Conservation (phyloP, 2,888 invertebrate genomes). For the Macropis europaea region DNA sequence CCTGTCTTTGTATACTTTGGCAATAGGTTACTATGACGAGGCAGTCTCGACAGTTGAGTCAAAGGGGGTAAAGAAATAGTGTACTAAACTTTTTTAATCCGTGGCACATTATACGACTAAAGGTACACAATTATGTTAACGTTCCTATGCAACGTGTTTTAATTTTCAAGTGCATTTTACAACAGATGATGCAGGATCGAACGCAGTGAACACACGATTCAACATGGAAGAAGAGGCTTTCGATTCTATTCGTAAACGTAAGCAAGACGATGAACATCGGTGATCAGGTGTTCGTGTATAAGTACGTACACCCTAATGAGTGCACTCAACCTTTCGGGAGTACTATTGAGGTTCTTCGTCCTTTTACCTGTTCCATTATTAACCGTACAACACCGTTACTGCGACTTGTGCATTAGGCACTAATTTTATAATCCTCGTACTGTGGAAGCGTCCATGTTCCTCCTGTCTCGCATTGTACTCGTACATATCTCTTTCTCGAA, state of each 20-base stretch:
- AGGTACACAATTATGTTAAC: neutral
- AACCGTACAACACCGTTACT: conserved; percentile 64
- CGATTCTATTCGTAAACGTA: neutral
- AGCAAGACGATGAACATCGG: conserved; percentile 17
- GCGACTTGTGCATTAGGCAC: conserved; percentile 70
- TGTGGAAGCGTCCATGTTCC: conserved; percentile 22
- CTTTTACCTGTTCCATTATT: conserved; percentile 62
- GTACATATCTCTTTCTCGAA: conserved; percentile 2
- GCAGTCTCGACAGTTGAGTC: too few relatives aligned
- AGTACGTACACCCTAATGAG: conserved; percentile 38
- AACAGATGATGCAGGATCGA: conserved; percentile 3
- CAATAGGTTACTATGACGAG: too few relatives aligned
- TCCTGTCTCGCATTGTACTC: conserved; percentile 20
- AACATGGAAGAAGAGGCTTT: neutral
- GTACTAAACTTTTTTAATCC: neutral
- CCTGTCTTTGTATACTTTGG: too few relatives aligned
- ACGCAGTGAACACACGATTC: neutral
- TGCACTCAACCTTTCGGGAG: conserved; percentile 46
- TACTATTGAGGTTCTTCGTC: conserved; percentile 24
- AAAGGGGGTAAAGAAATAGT: neutral
- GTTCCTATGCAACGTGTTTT: neutral
- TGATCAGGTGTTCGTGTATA: conserved; percentile 39
- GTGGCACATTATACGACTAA: neutral
- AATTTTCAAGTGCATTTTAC: neutral
- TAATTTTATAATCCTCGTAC: conserved; percentile 71